Conservation (phyloP, 2,113 vertebrate genomes). For the Odontesthes bonariensis region DNA sequence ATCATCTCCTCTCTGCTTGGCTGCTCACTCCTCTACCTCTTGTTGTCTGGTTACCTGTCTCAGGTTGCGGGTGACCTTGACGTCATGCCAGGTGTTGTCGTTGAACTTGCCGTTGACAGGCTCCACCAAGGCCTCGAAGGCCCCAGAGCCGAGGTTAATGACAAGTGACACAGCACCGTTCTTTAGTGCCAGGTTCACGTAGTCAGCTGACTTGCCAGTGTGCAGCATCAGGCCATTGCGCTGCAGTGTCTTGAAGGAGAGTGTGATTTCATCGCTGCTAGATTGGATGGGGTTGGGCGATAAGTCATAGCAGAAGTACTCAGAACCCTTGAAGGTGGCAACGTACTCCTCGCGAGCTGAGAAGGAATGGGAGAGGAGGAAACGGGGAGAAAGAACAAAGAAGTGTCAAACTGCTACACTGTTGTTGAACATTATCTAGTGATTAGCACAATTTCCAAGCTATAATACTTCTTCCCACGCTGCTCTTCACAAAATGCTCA, state of each 20-base stretch:
- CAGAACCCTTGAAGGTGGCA: slow-evolving; percentile 98
- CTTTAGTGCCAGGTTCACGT: slow-evolving; percentile 99
- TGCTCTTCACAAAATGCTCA: slow-evolving; percentile 58
- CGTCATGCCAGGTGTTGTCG: slow-evolving; percentile 99
- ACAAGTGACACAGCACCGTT: slow-evolving; percentile 98
- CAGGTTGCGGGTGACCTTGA: slow-evolving; percentile 99
- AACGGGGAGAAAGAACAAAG: slow-evolving; percentile 27
- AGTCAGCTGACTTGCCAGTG: slow-evolving; percentile 99
- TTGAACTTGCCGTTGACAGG: slow-evolving; percentile 99
- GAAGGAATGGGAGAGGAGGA: slow-evolving; percentile 47
- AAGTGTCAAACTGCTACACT: slow-evolving; percentile 40
- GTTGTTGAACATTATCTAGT: slow-evolving; percentile 42
- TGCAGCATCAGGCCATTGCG: slow-evolving; percentile 99
- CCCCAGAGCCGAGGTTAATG: slow-evolving; percentile 99
- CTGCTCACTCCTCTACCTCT: slow-evolving; percentile 69
- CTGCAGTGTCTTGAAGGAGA: slow-evolving; percentile 99
- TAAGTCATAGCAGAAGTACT: slow-evolving; percentile 99
- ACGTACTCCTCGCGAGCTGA: slow-evolving; percentile 98
- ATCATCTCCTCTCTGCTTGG: slow-evolving; percentile 27
- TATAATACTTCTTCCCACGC: slow-evolving; percentile 62
- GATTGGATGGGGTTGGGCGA: slow-evolving; percentile 99
- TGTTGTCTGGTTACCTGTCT: slow-evolving; percentile 99
- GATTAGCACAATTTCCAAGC: slow-evolving; percentile 51
- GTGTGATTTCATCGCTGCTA: slow-evolving; percentile 99
- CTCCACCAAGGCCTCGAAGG: slow-evolving; percentile 99